These are phyloP conservation scores for Pinna nobilis DNA, from an alignment of 1,140 invertebrate species.

Conservation along the genomic window DNA sequence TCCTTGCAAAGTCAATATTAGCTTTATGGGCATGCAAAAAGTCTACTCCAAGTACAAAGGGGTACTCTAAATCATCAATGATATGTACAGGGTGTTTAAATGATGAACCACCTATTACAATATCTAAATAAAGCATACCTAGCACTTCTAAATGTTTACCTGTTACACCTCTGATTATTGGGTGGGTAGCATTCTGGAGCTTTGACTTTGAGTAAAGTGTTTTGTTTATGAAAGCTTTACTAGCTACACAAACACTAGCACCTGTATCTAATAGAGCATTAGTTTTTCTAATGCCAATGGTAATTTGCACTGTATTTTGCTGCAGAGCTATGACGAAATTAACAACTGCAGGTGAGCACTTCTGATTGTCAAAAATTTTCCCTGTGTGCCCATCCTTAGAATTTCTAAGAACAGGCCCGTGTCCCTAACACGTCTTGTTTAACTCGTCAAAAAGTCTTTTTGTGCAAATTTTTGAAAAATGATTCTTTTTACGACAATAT, in stretches of 20 bases:
- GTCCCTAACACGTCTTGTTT: neutral
- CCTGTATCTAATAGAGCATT: slow-evolving; percentile 16
- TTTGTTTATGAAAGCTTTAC: neutral
- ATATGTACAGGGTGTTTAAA: slow-evolving; percentile 20
- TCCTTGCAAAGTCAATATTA: slow-evolving; percentile 4
- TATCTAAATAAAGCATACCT: neutral
- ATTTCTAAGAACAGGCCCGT: slow-evolving; percentile 10
- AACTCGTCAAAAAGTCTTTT: neutral
- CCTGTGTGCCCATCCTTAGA: slow-evolving; percentile 16
- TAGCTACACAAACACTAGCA: slow-evolving; percentile 10
- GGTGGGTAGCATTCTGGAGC: neutral
- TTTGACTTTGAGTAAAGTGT: neutral
- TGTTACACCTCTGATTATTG: slow-evolving; percentile 2
- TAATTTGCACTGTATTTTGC: slow-evolving; percentile 7
- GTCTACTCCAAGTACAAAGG: slow-evolving; percentile 27
- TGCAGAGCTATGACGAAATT: slow-evolving; percentile 7
- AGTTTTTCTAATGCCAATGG: neutral
- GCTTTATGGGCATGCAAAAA: slow-evolving; percentile 9
- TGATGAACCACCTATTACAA: neutral
- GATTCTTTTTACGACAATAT: slow-evolving; percentile 3
- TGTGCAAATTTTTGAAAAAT: neutral
- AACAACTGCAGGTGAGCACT: neutral
- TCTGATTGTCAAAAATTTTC: neutral
- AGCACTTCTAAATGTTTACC: slow-evolving; percentile 1
- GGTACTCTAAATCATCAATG: slow-evolving; percentile 11